These are phyloP conservation scores for Psilanteris sp. DNA, from an alignment of 1,140 invertebrate species.

Conservation along the genomic window DNA sequence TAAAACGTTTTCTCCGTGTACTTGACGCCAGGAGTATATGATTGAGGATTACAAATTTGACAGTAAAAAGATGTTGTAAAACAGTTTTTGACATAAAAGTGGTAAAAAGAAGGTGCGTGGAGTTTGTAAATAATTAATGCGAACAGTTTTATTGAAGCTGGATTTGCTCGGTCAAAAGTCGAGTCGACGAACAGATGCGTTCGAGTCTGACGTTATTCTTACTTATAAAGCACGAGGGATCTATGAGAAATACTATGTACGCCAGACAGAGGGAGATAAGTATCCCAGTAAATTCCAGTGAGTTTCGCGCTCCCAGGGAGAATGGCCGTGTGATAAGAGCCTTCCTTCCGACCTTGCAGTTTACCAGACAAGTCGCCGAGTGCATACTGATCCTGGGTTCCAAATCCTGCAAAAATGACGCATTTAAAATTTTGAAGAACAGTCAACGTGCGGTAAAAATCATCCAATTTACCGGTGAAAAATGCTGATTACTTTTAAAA, in stretches of 20 bases:
- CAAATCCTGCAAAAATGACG: slow-evolving; percentile 80
- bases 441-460: too few relatives aligned
- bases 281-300: slow-evolving; percentile 88
- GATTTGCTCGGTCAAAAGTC: slow-evolving; percentile 10
- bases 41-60: too few relatives aligned
- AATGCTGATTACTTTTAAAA: too few relatives aligned
- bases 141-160: background rate
- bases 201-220: slow-evolving; percentile 64
- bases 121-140: background rate
- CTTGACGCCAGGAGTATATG: too few relatives aligned
- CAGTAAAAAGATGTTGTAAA: too few relatives aligned
- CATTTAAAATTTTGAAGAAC: too few relatives aligned
- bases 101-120: too few relatives aligned
- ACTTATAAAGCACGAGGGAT: slow-evolving; percentile 91
- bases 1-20: too few relatives aligned
- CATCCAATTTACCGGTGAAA: too few relatives aligned
- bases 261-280: slow-evolving; percentile 92
- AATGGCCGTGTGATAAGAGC: slow-evolving; percentile 84
- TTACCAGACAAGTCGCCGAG: slow-evolving; percentile 95
- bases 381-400: slow-evolving; percentile 93
- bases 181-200: slow-evolving; percentile 38
- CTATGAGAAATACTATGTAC: slow-evolving; percentile 88
- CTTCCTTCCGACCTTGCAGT: slow-evolving; percentile 86
- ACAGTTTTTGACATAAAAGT: too few relatives aligned
- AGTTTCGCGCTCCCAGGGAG: slow-evolving; percentile 85